Evolutionary conservation across 2,888 invertebrate genomes (phyloP), one percentile per base, ranked within the genome.

Genomic region (Exephanes ischioxanthus): DNA sequence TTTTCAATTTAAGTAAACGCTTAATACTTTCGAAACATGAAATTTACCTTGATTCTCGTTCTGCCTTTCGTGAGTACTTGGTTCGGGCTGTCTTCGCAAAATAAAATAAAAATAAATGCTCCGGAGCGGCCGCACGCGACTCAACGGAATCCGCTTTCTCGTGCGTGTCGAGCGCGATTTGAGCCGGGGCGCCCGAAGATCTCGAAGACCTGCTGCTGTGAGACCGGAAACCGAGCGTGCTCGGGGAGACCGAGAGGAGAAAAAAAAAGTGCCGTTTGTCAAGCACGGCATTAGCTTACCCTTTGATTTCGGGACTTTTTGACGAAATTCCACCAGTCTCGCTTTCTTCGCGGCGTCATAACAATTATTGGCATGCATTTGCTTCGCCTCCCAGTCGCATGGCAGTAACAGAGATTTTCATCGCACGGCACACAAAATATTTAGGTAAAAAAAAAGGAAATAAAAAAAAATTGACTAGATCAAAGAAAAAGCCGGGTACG

Each of bases 151-250:
- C 7, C 26, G 58, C 67, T 53, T 63, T 70, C 70, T 37, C 76
- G 61, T 76, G 81, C 81, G 81, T 70, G 81, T 76, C 75, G 68
- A 81, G 55, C 61, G 80, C 80, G 67, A 80, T 80, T 80, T 68
- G 80, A 41, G 72, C 48, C 66, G 80, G 58, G 75, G 75, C 75
- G 80, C 75, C 55, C 37, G 16, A 68, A 66, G 41, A 53, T 16
- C n/a, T 55, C 75, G 19, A 19, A 67, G 72, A 80, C 73, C 67
- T 68, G 73, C 67, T 58, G 80, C 79, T 68, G 58, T 16, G 67
- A 14, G 58, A 67, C 67, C 73, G 73, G 73, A 80, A 73, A 80
- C 58, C 68, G 67, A 55, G 30, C 63, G 75, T 75, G 41, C 58
- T 37, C 30, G 61, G 58, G 11, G 16, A 58, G 53, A 58, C 16